phyloP scores from a whole-genome alignment of 2,888 invertebrate species.

The Salpingus planirostris region DNA sequence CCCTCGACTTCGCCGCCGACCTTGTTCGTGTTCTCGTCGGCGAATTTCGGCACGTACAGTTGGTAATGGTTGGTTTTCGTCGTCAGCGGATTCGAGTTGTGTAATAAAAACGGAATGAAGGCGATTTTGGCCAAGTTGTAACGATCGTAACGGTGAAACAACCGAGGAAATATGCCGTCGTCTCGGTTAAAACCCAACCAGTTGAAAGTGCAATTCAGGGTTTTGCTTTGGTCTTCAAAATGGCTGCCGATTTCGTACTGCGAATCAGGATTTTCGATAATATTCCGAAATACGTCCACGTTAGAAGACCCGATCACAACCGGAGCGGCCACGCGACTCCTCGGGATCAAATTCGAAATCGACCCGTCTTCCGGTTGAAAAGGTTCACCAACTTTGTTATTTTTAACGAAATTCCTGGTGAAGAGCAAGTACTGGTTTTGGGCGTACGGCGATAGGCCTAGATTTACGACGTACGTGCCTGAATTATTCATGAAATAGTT shows the following conservation, averaged over 20 bases:
- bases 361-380: slow-evolving; percentile 60
- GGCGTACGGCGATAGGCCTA: slow-evolving; percentile 83
- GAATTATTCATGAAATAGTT: slow-evolving; percentile 86
- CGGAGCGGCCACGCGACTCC: slow-evolving; percentile 88
- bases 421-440: slow-evolving; percentile 73
- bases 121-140: slow-evolving; percentile 90
- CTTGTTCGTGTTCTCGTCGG: slow-evolving; percentile 52
- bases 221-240: slow-evolving; percentile 85
- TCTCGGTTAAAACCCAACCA: slow-evolving; percentile 79
- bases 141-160: slow-evolving; percentile 81
- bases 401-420: slow-evolving; percentile 76
- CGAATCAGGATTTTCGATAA: slow-evolving; percentile 83
- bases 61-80: slow-evolving; percentile 70
- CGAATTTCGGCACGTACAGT: slow-evolving; percentile 70
- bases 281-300: slow-evolving; percentile 80
- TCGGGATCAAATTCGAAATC: slow-evolving; percentile 67
- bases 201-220: slow-evolving; percentile 89
- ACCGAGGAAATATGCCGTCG: slow-evolving; percentile 61
- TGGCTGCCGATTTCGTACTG: slow-evolving; percentile 94
- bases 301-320: slow-evolving; percentile 88
- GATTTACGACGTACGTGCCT: slow-evolving; percentile 78
- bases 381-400: slow-evolving; percentile 80
- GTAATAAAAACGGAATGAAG: slow-evolving; percentile 84
- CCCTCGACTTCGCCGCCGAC: slow-evolving; percentile 93
- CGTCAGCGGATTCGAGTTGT: slow-evolving; percentile 82